Base-by-base conservation (phyloP, 2,888 invertebrate genomes). In the Saturnia pavonia region DNA sequence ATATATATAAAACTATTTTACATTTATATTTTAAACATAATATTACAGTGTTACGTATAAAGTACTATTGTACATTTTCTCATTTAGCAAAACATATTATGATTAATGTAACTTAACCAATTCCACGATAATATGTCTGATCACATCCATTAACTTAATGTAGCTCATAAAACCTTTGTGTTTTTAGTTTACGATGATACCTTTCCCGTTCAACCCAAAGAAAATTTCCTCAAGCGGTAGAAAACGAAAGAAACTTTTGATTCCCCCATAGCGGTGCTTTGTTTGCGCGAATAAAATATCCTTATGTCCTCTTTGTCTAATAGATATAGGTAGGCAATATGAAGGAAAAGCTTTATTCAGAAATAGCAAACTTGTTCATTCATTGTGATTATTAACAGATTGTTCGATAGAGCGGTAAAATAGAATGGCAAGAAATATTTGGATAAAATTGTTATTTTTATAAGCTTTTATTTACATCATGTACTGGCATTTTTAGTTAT, bases 111-210 rank as follows among this genome's bases (percentile, higher is more conserved):
- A 82, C 79, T 85, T 81, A 86, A 85, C 85, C 83, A 87, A 88
- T 82, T 83, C 78, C 78, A 77, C 80, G 78, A 81, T 79, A 80
- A 82, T 83, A 86, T 82, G 85, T 87, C 85, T 85, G 85, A 87
- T 88, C 84, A 83, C 82, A 83, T 87, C 88, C 88, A 90, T 92
- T 90, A 89, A 85, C 80, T 86, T 91, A 91, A 91, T 91, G 88
- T 84, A 78, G 80, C 83, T 84, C 86, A 89, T 91, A 91, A 91
- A 91, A 90, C 89, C 90, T 90, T 91, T 91, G 90, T 91, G 85
- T 84, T 84, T 84, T 86, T 85, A 83, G 81, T 90, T 91, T 90
- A 91, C 88, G 88, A 86, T 86, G 81, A 84, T 80, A 81, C 83
- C 83, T 84, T 83, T 82, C 80, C 80, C 80, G 74, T 78, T 80